A percentile compares a stretch with the other conserved stretches of the same genome.
phyloP scores from a whole-genome alignment of 1,140 invertebrate species.

The Tenebrio molitor region DNA sequence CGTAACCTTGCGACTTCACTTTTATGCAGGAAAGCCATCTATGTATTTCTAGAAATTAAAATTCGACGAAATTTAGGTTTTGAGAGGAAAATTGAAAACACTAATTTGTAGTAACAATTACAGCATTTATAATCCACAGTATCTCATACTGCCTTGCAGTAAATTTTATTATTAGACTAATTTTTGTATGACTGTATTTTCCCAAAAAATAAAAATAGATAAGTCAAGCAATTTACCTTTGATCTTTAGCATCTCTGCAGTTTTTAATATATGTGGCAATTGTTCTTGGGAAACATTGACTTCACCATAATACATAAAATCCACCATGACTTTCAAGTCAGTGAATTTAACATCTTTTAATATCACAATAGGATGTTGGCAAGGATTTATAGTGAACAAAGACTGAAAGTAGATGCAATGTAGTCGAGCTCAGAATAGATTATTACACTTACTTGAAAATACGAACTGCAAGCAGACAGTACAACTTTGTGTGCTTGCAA shows the following conservation, averaged over 20 bases:
- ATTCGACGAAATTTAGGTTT: no score
- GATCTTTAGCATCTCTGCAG: constrained; percentile 89
- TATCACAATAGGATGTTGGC: constrained; percentile 91
- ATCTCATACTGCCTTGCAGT: no score
- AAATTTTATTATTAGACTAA: no score
- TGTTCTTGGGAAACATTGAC: constrained; percentile 92
- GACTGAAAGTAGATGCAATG: constrained; percentile 69
- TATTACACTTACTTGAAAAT: constrained; percentile 79
- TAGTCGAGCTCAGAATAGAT: not conserved
- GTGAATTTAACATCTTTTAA: constrained; percentile 89
- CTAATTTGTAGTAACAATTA: no score
- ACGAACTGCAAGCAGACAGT: constrained; percentile 87
- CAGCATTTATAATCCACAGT: no score
- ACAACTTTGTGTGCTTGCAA: constrained; percentile 90
- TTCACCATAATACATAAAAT: constrained; percentile 94
- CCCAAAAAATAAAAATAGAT: no score
- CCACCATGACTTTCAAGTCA: constrained; percentile 89
- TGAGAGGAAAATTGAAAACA: no score
- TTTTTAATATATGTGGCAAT: constrained; percentile 87
- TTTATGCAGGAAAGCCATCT: no score
- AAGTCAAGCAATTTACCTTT: constrained; percentile 69
- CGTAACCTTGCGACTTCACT: no score
- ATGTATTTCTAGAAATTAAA: no score
- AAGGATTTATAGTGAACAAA: constrained; percentile 86
- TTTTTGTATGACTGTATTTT: no score